These are phyloP conservation scores for Salvelinus namaycush DNA, from an alignment of 2,113 vertebrate genomes.

Conservation along the genomic window DNA sequence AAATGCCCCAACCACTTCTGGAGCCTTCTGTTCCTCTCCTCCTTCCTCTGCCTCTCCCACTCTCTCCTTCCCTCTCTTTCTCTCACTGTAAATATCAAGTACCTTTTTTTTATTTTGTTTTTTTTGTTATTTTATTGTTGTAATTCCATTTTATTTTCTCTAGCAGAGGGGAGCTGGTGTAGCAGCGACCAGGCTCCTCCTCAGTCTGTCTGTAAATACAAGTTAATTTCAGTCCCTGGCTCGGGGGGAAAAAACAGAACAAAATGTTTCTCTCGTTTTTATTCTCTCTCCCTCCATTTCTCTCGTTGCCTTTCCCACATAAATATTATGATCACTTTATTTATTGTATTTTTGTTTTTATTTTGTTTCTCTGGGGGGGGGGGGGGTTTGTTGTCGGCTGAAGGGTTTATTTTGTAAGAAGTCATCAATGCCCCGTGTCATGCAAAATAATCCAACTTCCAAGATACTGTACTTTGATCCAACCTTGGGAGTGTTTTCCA, in stretches of 20 bases:
- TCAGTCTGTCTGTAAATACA: slow-evolving; percentile 75
- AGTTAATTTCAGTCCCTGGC: slow-evolving; percentile 71
- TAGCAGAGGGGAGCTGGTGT: slow-evolving; percentile 64
- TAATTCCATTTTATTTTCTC: slow-evolving; percentile 61
- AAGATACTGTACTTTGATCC: slow-evolving; percentile 65
- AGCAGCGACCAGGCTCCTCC: slow-evolving; percentile 66
- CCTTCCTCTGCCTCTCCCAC: slow-evolving; percentile 34
- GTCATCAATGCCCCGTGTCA: slow-evolving; percentile 47
- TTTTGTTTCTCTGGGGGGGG: slow-evolving; percentile 27
- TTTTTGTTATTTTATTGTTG: slow-evolving; percentile 68
- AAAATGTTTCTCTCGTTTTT: slow-evolving; percentile 64
- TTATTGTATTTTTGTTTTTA: slow-evolving; percentile 68
- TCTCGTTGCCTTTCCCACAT: slow-evolving; percentile 48
- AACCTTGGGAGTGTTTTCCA: slow-evolving; percentile 47
- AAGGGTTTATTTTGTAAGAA: slow-evolving; percentile 30
- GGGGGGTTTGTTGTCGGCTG: slow-evolving; percentile 25
- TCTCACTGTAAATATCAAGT: slow-evolving; percentile 81
- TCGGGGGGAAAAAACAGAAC: slow-evolving; percentile 65
- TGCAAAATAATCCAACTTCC: slow-evolving; percentile 59
- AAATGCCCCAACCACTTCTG: slow-evolving; percentile 34
- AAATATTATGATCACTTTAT: slow-evolving; percentile 73
- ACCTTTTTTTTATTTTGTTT: slow-evolving; percentile 75
- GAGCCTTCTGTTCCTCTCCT: slow-evolving; percentile 46
- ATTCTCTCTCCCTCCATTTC: slow-evolving; percentile 61
- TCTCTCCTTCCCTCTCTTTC: slow-evolving; percentile 33